phyloP scores from a whole-genome alignment of 2,888 invertebrate species.

The Mythimna albipuncta region DNA sequence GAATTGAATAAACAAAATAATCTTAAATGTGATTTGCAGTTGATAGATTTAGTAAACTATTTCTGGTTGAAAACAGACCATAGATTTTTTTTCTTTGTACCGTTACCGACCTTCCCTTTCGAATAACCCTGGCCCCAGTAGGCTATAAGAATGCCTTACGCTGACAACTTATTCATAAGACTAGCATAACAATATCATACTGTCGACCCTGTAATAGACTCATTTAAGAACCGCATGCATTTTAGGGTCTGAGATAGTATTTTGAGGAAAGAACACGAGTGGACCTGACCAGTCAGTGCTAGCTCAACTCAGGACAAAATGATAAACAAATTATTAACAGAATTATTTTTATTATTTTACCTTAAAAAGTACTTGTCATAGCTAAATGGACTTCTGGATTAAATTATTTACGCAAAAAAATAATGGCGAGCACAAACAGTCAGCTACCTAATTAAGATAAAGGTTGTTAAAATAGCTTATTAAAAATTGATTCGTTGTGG shows the following conservation, averaged over 20 bases:
- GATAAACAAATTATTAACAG: neutral
- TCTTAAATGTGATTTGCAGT: neutral
- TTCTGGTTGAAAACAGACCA: too few species aligned
- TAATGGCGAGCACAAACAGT: neutral
- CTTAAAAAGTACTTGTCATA: neutral
- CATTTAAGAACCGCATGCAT: too few species aligned
- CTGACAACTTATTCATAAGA: too few species aligned
- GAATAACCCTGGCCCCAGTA: too few species aligned
- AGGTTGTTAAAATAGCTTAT: neutral
- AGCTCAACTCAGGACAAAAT: neutral
- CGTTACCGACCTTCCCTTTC: too few species aligned
- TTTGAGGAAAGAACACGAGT: too few species aligned
- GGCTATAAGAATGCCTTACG: too few species aligned
- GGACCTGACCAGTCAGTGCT: too few species aligned
- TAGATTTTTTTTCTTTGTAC: too few species aligned
- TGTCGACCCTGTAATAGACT: too few species aligned
- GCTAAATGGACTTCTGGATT: neutral
- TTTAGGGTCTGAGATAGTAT: too few species aligned
- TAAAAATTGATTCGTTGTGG: neutral
- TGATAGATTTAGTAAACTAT: neutral
- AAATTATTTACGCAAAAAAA: neutral
- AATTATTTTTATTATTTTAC: neutral
- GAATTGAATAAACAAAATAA: neutral
- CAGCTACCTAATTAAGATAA: neutral
- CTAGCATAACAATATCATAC: too few species aligned